Base-by-base conservation (phyloP, 2,888 invertebrate species). In the Caenorhabditis virilis region DNA sequence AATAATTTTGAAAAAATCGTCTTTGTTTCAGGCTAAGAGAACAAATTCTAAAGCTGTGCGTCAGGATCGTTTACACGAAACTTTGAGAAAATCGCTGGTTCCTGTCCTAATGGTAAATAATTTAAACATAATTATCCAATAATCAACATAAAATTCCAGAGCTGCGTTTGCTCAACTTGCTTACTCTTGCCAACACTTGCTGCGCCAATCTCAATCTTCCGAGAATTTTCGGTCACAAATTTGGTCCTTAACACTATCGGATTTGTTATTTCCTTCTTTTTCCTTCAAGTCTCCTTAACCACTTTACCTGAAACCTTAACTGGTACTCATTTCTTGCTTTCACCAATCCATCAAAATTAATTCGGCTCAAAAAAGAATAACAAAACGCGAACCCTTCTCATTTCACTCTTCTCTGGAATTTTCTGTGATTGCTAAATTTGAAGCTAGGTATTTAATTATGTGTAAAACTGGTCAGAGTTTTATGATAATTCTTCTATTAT, bases 171-270 rank as follows among this genome's bases (percentile, higher is more conserved):
- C 45, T 55, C 63, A 7, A 18, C 56, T 0, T 36, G 51, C 15
- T 47, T 74, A 36, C 54, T 76, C 30, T 50, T 74, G 2, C 76
- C 74, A 5, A 41, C 66, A 9, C 43, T 73, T 9, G 55, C 66
- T 39, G 53, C 56, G 20, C 55, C 68, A 11, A 59, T 76, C 20
- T 23, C 42, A 18, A 67, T 76, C 20, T 74, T 74, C 63, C 45
- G 55, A 25, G 18, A 58, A 25, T 27, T 76, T 22, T 69, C 74
- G 4, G 38, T 64, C 15, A 51, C 61, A n/a, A 60, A 69, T 25
- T n/a, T 59, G 2, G 47, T 49, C 2, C 47, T 65, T 38, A 51
- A 50, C 18, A 16, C 6, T 7, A 11, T 51, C 15, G 65, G 65
- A 2, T 16, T 51, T 2, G 15, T 42, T 23, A 18, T 65, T 6